Percentiles rank a stretch among this genome's conserved stretches.
Conservation (phyloP, 2,797 vertebrate species). For the Notamacropus eugenii region DNA sequence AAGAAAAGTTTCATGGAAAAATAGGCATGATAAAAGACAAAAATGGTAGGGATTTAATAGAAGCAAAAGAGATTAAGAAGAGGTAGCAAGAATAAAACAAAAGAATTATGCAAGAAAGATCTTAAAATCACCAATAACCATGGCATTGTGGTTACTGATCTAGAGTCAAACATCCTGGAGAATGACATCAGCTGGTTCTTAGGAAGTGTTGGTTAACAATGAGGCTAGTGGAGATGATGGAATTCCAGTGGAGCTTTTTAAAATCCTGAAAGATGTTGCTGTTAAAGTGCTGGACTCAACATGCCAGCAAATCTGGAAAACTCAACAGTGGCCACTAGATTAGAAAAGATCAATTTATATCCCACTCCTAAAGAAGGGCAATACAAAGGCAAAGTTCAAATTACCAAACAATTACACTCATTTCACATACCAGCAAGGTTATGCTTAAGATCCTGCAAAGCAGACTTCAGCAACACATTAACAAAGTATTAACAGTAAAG, state of each 20-base stretch:
- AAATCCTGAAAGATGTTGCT: neutral
- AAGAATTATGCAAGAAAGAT: neutral
- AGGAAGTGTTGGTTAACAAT: too few relatives aligned
- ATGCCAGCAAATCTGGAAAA: neutral
- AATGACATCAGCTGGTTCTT: too few relatives aligned
- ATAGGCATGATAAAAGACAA: too few relatives aligned
- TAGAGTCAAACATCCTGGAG: too few relatives aligned
- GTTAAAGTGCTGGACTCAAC: neutral
- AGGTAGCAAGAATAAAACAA: neutral
- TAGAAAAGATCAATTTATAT: neutral
- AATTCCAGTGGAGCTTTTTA: neutral
- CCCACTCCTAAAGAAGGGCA: neutral
- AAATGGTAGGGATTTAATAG: too few relatives aligned
- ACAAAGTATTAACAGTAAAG: neutral
- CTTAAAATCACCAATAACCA: too few relatives aligned
- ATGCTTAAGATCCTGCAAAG: neutral
- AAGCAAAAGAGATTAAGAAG: too few relatives aligned
- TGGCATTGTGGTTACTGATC: too few relatives aligned
- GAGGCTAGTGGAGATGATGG: neutral
- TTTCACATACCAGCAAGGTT: neutral
- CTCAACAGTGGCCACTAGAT: neutral
- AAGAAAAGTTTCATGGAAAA: too few relatives aligned
- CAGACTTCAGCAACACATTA: neutral
- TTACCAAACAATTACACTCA: neutral
- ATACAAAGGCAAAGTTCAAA: neutral